Evolutionary conservation across 2,888 invertebrate genomes (phyloP), one percentile per base, ranked within the genome.

Genomic region (Ametastegia equiseti): DNA sequence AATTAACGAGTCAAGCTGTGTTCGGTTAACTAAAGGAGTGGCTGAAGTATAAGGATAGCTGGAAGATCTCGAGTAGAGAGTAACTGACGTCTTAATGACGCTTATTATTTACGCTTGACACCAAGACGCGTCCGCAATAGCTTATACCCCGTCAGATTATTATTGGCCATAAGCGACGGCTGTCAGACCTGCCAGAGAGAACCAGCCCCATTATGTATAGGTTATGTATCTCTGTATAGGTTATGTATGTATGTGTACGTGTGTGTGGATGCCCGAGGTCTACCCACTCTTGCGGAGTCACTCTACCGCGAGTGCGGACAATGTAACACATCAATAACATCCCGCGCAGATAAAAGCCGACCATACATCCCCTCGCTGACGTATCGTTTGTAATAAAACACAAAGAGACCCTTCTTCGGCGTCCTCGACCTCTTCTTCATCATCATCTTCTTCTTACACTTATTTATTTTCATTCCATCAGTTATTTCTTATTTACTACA

Each of bases 351-450:
- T 90, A 90, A 90, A 91, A 90, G 90, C 90, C 87, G 86, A 88
- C 88, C 88, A 90, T 90, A 90, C 88, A 89, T 89, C 90, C 86
- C 88, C 50, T 84, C 83, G 87, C 88, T 90, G 91, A 91, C 90
- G 89, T 91, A 91, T 91, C 91, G 90, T 91, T 91, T 91, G 90
- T 90, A 91, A 91, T 91, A 90, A 91, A 91, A 90, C 89, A 91
- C 90, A 91, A 91, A 90, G 89, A 89, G 88, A 87, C 86, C 84
- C 87, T n/a, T n/a, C 87, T 30, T 45, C 63, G 57, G 50, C 54
- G 23, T 54, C 42, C 30, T 23, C 27, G 77, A 57, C 47, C 81
- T 57, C 80, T 45, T 67, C 45, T 77, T 73, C 69, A 33, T 30
- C 45, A 23, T 82, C 73, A 19, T 82, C 69, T 27, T 13, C 27